Base-by-base conservation (phyloP, 2,113 vertebrate species). In the Mormyrus lacerda region DNA sequence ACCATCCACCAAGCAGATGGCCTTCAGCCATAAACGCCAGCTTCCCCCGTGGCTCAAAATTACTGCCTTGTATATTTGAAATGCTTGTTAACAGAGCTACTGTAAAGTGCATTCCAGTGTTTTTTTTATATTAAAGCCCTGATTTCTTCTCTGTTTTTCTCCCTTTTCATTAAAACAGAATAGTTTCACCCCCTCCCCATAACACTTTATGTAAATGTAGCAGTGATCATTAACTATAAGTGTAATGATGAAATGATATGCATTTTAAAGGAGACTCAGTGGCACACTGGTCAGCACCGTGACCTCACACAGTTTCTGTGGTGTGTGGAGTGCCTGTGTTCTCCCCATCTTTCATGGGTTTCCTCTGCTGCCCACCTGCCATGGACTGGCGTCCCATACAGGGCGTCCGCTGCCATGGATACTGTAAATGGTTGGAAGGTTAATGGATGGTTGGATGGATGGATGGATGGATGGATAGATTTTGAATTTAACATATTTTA, bases 1-100 rank as follows among this genome's bases (percentile, higher is more conserved):
- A 92, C 87, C 1, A 93, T 91, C 51, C 51, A 7, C 2, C 11
- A 0, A 27, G 61, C 21, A 24, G 55, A 87, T n/a, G 55, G 44
- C 24, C 87, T 87, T 31, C 58, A 58, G 8, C 27, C 24, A 15
- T 17, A 10, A 5, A 45, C 0, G 8, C 44, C 42, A 85, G 45
- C 15, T 61, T 42, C 35, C 35, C 13, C 61, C 10, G n/a, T 9
- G 0, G 35, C 73, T 79, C 17, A 39, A 19, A 15, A 79, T 79
- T 1, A 35, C 31, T 79, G 35, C 35, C 35, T 79, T 79, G 7
- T 42, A 79, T 0, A 79, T 42, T 15, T 19, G 35, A 42, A 79
- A 79, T 7, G 73, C 73, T 79, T 79, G 35, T 42, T 79, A 42
- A 42, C 73, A 76, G 73, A 76, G 73, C 73, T 76, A n/a, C n/a